phyloP scores from a whole-genome alignment of 1,140 invertebrate species.

The Saxidomus purpurata region DNA sequence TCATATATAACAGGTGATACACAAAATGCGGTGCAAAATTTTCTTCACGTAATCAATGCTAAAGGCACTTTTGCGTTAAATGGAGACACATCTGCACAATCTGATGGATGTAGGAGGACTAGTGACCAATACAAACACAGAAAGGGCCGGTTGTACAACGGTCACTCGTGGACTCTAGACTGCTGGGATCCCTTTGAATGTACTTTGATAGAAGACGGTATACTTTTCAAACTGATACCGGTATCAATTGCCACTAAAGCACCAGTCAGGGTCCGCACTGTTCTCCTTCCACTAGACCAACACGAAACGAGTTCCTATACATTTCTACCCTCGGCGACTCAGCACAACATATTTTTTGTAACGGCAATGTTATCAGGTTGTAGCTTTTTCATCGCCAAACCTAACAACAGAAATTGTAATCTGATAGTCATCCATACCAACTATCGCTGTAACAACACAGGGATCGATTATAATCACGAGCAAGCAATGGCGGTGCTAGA shows the following conservation, averaged over 20 bases:
- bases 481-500: neutral
- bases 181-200: neutral
- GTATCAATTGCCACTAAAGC: neutral
- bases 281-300: neutral
- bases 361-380: neutral
- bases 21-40: neutral
- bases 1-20: neutral
- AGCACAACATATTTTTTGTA: neutral
- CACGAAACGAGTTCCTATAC: neutral
- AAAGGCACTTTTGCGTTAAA: neutral
- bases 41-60: neutral
- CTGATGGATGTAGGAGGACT: neutral
- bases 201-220: neutral
- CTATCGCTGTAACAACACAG: neutral
- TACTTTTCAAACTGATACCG: neutral
- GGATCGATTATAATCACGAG: neutral
- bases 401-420: neutral
- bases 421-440: neutral
- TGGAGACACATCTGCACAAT: neutral
- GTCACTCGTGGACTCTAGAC: neutral
- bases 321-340: neutral
- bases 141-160: neutral
- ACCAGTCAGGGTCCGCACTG: neutral
- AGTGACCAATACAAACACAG: neutral
- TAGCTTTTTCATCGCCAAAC: neutral